phyloP scores from a whole-genome alignment of 30 jellyfish, hydroid and myxozoan genomes.

The Chrysaora quinquecirrha region DNA sequence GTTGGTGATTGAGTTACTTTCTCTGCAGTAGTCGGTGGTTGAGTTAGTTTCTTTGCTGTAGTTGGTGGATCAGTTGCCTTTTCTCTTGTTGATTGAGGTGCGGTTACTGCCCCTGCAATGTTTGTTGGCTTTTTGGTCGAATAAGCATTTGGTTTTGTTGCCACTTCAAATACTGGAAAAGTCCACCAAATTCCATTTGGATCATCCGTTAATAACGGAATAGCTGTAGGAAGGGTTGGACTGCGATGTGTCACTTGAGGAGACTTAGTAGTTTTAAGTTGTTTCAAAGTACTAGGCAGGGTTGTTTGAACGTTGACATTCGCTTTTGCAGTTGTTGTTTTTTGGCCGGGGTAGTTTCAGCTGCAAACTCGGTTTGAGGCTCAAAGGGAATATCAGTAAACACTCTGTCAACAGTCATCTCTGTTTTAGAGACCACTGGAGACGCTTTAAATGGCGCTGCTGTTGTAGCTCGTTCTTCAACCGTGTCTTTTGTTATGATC shows the following conservation, averaged over 20 bases:
- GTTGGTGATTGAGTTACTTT: background rate
- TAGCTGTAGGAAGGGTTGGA: constrained; percentile 15
- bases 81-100: background rate
- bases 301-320: constrained; percentile 5
- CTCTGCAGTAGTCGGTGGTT: background rate
- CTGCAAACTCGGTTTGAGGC: constrained; percentile 24
- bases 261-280: too few species aligned
- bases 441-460: constrained; percentile 7
- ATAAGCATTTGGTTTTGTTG: background rate
- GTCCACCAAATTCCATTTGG: constrained; percentile 8
- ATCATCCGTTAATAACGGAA: constrained; percentile 21
- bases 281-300: constrained; percentile 9
- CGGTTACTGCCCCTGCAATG: background rate
- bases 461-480: background rate
- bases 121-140: background rate
- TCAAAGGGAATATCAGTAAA: background rate
- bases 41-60: background rate
- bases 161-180: background rate
- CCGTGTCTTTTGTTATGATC: constrained; percentile 10
- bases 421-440: background rate
- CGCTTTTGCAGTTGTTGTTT: constrained; percentile 11
- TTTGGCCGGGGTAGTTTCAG: background rate
- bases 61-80: background rate
- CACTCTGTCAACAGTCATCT: background rate
- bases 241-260: constrained; percentile 21